These are phyloP conservation scores for Montipora foliosa DNA, from an alignment of 64 coral and sea anemone species.

Conservation along the genomic window DNA sequence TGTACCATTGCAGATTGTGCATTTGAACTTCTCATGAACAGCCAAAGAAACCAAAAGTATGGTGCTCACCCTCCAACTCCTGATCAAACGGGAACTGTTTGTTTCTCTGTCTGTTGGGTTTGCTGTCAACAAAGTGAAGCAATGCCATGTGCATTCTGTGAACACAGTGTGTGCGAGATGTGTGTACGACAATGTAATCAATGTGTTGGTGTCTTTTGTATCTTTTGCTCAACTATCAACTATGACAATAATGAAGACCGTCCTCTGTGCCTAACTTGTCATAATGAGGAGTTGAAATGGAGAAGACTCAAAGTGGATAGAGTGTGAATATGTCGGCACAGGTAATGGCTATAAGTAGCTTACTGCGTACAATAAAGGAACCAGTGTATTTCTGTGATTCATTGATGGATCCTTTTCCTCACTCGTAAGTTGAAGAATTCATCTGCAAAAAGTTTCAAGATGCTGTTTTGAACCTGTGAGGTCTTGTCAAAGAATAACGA, in stretches of 20 bases:
- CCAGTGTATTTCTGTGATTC: neutral
- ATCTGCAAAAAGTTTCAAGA: too few relatives aligned
- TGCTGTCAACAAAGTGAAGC: constrained; percentile 67
- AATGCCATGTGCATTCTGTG: constrained; percentile 95
- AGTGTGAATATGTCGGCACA: neutral
- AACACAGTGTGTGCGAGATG: constrained; percentile 90
- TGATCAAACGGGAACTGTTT: constrained; percentile 2
- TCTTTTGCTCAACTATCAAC: constrained; percentile 88
- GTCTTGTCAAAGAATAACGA: too few relatives aligned
- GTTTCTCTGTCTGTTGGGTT: constrained; percentile 79
- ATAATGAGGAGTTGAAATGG: constrained; percentile 75
- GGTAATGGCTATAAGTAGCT: constrained; percentile 8
- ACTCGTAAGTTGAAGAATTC: too few relatives aligned
- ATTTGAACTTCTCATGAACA: constrained; percentile 84
- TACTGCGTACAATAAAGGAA: neutral
- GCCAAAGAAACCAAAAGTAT: constrained; percentile 44
- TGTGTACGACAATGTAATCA: constrained; percentile 88
- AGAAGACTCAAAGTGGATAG: constrained; percentile 45
- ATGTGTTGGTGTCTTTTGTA: constrained; percentile 91
- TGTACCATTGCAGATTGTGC: constrained; percentile 50
- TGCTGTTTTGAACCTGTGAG: too few relatives aligned
- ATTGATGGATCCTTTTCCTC: neutral
- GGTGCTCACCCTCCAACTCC: neutral
- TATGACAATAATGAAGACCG: constrained; percentile 85
- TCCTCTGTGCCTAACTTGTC: constrained; percentile 84